These are phyloP conservation scores for Papilio helenus DNA, from an alignment of 1,140 invertebrate genomes.

Conservation along the genomic window DNA sequence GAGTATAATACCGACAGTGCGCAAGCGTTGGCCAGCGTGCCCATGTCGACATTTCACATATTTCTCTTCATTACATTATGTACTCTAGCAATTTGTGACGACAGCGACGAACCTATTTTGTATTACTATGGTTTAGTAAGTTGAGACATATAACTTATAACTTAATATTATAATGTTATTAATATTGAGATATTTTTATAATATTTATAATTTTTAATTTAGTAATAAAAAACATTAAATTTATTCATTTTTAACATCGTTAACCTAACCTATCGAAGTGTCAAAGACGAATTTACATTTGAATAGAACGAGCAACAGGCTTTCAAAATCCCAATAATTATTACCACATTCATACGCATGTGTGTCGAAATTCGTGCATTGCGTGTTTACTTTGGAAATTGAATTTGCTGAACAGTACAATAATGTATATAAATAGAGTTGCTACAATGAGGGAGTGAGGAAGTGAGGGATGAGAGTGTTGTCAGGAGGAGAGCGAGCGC, in stretches of 20 bases:
- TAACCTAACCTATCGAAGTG: background rate
- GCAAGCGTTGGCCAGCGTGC: too few relatives aligned
- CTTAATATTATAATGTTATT: too few relatives aligned
- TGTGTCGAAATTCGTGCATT: background rate
- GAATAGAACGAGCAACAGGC: background rate
- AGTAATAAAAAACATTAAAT: background rate
- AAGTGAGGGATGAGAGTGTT: background rate
- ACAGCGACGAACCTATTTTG: slow-evolving; percentile 58
- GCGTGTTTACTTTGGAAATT: background rate
- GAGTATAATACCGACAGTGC: slow-evolving; percentile 15
- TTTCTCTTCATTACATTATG: slow-evolving; percentile 17
- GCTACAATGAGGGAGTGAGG: too few relatives aligned
- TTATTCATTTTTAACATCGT: background rate
- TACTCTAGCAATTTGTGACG: slow-evolving; percentile 44
- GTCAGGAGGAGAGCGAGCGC: slow-evolving; percentile 73
- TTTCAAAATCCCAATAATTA: background rate
- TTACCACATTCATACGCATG: background rate
- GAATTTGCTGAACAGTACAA: background rate
- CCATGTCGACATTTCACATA: slow-evolving; percentile 20
- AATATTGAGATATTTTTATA: too few relatives aligned
- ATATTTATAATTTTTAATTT: background rate
- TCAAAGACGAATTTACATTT: slow-evolving; percentile 8
- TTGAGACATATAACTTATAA: too few relatives aligned
- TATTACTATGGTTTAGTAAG: slow-evolving; percentile 77
- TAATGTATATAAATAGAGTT: background rate